Evolutionary conservation across 2,888 invertebrate genomes (phyloP).

Genomic region (Uloborus plumipes): DNA sequence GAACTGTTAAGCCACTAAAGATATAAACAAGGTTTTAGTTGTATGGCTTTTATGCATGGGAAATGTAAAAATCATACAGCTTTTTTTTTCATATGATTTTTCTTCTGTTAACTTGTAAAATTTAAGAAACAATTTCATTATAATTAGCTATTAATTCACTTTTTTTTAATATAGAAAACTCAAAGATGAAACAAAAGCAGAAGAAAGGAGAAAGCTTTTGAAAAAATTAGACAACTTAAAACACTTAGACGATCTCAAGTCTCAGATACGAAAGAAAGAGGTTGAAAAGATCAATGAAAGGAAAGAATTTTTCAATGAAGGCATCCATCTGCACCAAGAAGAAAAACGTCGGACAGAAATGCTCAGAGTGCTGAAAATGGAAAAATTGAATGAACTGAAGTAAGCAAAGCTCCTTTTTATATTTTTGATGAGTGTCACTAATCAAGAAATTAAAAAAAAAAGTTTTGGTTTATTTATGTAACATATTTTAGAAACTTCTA

Average conservation of each 20-base stretch:
- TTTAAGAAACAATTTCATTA: too few relatives aligned
- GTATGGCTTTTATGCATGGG: too few relatives aligned
- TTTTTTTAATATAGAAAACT: constrained; percentile 23
- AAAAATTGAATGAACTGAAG: constrained; percentile 46
- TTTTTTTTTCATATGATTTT: too few relatives aligned
- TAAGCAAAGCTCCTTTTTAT: constrained; percentile 7
- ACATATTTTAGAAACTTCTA: too few relatives aligned
- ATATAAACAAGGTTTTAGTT: too few relatives aligned
- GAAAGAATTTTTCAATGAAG: constrained; percentile 39
- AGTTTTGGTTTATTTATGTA: too few relatives aligned
- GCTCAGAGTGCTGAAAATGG: constrained; percentile 41
- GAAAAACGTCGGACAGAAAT: constrained; percentile 34
- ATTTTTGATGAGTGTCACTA: neutral
- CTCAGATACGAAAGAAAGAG: constrained; percentile 51
- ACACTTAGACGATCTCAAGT: constrained; percentile 38
- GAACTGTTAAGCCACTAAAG: too few relatives aligned
- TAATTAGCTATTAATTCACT: too few relatives aligned
- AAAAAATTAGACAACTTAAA: constrained; percentile 45
- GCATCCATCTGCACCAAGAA: constrained; percentile 43
- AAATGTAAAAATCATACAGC: too few relatives aligned
- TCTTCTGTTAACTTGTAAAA: too few relatives aligned
- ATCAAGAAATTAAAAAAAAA: too few relatives aligned
- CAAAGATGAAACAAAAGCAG: constrained; percentile 35
- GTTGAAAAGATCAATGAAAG: constrained; percentile 51
- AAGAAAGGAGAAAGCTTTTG: constrained; percentile 18